These are phyloP conservation scores for Chrysolina haemoptera DNA, from an alignment of 2,888 invertebrate genomes.

Conservation along the genomic window DNA sequence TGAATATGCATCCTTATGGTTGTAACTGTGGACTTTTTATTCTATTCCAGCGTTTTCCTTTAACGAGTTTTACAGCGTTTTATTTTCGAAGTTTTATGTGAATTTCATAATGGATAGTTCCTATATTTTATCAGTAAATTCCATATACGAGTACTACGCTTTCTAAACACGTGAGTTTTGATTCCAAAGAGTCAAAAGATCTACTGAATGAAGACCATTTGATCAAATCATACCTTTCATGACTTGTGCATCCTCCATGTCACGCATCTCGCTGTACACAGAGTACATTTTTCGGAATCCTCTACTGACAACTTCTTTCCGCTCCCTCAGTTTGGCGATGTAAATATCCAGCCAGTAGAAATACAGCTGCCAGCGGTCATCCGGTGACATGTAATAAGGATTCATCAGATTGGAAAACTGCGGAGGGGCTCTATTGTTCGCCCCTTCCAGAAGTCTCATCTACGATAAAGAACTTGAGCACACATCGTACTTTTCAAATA, in stretches of 20 bases:
- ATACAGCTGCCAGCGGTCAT: constrained; percentile 64
- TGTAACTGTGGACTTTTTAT: too few species aligned
- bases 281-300: constrained; percentile 54
- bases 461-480: constrained; percentile 1
- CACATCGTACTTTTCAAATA: background rate
- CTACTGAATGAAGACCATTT: background rate
- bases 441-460: constrained; percentile 17
- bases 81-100: too few species aligned
- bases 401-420: constrained; percentile 48
- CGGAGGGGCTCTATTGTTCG: background rate
- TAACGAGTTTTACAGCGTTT: too few species aligned
- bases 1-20: too few species aligned
- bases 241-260: constrained; percentile 74
- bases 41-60: too few species aligned
- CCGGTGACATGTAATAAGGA: constrained; percentile 55
- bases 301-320: constrained; percentile 51
- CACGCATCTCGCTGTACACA: constrained; percentile 71
- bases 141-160: too few species aligned
- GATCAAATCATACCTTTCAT: constrained; percentile 69
- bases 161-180: background rate
- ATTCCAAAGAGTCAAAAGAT: background rate
- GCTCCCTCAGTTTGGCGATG: constrained; percentile 41
- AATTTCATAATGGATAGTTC: too few species aligned
- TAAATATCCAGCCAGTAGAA: constrained; percentile 60
- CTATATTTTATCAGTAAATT: too few species aligned